Percentiles rank a stretch among this genome's conserved stretches.
Conservation (phyloP, 1,140 invertebrate genomes). For the Centruroides sculpturatus region DNA sequence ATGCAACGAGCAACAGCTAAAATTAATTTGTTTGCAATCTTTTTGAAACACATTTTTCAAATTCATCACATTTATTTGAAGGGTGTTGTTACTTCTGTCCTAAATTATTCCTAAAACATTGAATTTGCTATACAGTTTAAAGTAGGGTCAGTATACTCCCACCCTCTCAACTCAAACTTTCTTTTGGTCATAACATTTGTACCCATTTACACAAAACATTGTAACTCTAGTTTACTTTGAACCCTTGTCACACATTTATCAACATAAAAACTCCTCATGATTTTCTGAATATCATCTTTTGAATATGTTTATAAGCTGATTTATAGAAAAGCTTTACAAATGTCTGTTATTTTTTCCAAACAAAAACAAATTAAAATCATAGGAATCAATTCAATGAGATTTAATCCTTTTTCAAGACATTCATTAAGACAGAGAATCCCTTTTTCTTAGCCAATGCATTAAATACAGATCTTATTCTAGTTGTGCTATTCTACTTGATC, state of each 20-base stretch:
- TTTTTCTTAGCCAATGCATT: constrained; percentile 4
- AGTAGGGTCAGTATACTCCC: background rate
- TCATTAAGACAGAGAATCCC: constrained; percentile 7
- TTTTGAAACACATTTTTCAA: background rate
- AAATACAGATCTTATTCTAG: constrained; percentile 9
- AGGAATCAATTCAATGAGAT: constrained; percentile 14
- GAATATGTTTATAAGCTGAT: constrained; percentile 4
- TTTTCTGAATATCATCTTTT: background rate
- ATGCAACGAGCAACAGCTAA: background rate
- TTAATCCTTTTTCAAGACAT: constrained; percentile 6
- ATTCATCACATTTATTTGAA: constrained; percentile 1
- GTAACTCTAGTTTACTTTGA: background rate
- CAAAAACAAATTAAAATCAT: constrained; percentile 20
- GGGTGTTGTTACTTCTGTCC: background rate
- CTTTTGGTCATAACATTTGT: constrained; percentile 1
- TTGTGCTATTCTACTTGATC: constrained; percentile 10
- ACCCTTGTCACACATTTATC: background rate
- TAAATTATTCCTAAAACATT: constrained; percentile 5
- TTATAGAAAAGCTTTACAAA: constrained; percentile 15
- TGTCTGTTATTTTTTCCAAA: constrained; percentile 3
- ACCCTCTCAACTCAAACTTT: constrained; percentile 1
- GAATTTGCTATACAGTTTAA: too few relatives aligned
- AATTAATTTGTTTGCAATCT: constrained; percentile 3
- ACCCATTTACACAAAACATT: background rate
- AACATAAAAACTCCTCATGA: background rate